Base-by-base conservation (phyloP, 2,113 vertebrate genomes). In the Meriones unguiculatus region DNA sequence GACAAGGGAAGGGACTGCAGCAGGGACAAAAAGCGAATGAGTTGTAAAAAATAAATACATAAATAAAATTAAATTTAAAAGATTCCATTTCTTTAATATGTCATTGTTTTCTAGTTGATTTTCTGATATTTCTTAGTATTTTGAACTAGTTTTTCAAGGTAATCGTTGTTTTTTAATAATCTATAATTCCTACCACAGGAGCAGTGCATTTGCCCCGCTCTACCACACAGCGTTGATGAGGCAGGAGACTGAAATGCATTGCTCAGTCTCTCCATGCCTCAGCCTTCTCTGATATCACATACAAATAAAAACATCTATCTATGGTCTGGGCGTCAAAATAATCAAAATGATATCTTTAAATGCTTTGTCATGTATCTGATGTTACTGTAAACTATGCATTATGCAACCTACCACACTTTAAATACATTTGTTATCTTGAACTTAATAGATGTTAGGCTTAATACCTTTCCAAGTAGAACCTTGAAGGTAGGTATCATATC, bases 261-360 rank as follows among this genome's bases (percentile, higher is more conserved):
- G n/a, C 20, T 93, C 62, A 77, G 50, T 25, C 22, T 84, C 17
- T 65, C 11, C 77, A 24, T 22, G 20, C 78, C n/a, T 87, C 72
- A 54, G 6, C 89, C 90, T 94, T n/a, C 52, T 93, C 57, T 80
- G 52, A 46, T 24, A 64, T n/a, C 50, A 95, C 93, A 50, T 81
- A 70, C 17, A 89, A 94, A 95, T 87, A 82, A 76, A 69, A 54
- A 46, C 24, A 64, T 41, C 12, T 82, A 24, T 89, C 54, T 89
- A 54, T 54, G 86, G 8, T 7, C 6, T 93, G 75, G 52, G 28
- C 70, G 15, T 87, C 8, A 90, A 95, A 72, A 78, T 82, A 87
- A 85, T 86, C 69, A 91, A 95, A 75, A 76, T 54, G 32, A 78
- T 75, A 4, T 75, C 75, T 89, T 89, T 96, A 94, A 95, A 70